Percentiles rank a stretch among this genome's conserved stretches.
phyloP scores from a whole-genome alignment of 2,888 invertebrate genomes.

The Drosophila fungiperda region DNA sequence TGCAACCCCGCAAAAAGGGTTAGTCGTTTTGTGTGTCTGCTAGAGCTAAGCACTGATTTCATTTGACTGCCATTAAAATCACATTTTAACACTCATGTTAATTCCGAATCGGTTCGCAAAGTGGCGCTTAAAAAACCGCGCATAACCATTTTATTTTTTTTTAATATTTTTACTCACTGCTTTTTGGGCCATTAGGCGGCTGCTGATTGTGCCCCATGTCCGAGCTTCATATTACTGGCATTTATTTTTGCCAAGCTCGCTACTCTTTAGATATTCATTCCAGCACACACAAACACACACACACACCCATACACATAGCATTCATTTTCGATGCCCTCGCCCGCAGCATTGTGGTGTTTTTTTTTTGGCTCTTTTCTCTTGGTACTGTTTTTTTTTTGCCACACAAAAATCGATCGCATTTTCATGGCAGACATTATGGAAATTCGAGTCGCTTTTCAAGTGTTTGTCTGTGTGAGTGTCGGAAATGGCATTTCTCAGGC shows the following conservation, averaged over 20 bases:
- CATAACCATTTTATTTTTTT: slow-evolving; percentile 31
- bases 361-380: slow-evolving; percentile 6
- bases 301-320: not conserved
- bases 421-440: slow-evolving; percentile 83
- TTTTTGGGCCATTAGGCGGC: slow-evolving; percentile 61
- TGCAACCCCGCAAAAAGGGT: slow-evolving; percentile 24
- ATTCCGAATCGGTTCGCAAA: slow-evolving; percentile 44
- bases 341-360: slow-evolving; percentile 61
- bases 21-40: slow-evolving; percentile 41
- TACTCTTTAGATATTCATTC: slow-evolving; percentile 70
- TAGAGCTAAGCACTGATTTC: slow-evolving; percentile 27
- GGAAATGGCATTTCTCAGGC: slow-evolving; percentile 79
- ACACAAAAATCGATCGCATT: slow-evolving; percentile 80
- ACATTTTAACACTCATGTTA: slow-evolving; percentile 63
- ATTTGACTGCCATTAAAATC: slow-evolving; percentile 65
- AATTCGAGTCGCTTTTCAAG: slow-evolving; percentile 78
- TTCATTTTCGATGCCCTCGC: slow-evolving; percentile 34
- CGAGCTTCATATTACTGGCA: slow-evolving; percentile 59
- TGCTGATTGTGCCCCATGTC: slow-evolving; percentile 27
- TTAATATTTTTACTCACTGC: slow-evolving; percentile 19
- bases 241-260: slow-evolving; percentile 53
- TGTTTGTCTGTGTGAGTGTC: slow-evolving; percentile 69
- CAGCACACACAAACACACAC: slow-evolving; percentile 23
- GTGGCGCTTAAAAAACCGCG: slow-evolving; percentile 57
- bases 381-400: slow-evolving; percentile 31